Percentiles rank a stretch among this genome's conserved stretches.
These are phyloP conservation scores for Eulithis testata DNA, from an alignment of 2,888 invertebrate genomes.

Conservation along the genomic window DNA sequence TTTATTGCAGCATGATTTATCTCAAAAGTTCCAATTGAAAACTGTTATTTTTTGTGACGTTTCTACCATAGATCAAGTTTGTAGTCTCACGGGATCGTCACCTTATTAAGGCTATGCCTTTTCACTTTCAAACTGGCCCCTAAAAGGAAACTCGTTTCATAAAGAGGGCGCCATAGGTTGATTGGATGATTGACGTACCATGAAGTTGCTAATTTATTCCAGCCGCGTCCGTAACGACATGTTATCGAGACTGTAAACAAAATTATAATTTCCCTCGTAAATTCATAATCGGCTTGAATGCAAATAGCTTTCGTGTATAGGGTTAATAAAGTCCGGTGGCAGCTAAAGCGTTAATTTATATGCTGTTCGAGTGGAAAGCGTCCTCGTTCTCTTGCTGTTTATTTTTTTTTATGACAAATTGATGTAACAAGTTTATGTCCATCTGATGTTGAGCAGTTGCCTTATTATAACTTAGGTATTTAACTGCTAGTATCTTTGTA, in stretches of 20 bases:
- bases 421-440: no score
- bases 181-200: constrained; percentile 78
- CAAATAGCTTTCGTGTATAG: constrained; percentile 23
- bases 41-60: no score
- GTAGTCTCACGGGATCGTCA: not conserved
- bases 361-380: no score
- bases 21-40: no score
- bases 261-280: constrained; percentile 42
- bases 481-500: no score
- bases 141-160: constrained; percentile 40
- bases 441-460: no score
- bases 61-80: no score
- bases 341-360: constrained; percentile 7
- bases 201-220: constrained; percentile 57
- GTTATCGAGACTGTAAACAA: constrained; percentile 66
- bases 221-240: constrained; percentile 54
- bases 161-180: constrained; percentile 60
- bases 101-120: constrained; percentile 4
- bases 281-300: constrained; percentile 34
- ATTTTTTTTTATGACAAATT: no score
- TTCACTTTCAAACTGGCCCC: constrained; percentile 33
- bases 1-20: no score
- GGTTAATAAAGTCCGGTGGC: constrained; percentile 3
- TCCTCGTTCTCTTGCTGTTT: no score
- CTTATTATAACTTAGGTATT: no score